Base-by-base conservation (phyloP, 2,113 vertebrate species). In the Pithys albifrons region DNA sequence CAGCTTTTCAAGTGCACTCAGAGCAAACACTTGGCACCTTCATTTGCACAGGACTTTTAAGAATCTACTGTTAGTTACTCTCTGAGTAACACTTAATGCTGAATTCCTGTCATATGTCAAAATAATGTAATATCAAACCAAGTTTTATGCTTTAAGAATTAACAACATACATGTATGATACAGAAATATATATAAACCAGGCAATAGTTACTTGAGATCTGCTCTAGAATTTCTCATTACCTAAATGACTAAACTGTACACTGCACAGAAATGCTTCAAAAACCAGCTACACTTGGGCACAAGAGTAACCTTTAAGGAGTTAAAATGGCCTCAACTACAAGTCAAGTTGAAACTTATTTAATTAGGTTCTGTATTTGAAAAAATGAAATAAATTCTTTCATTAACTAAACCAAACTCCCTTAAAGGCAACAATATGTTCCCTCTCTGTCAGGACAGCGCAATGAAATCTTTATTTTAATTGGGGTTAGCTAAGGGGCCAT, bases 341-440 rank as follows among this genome's bases (percentile, higher is more conserved):
- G 96, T 97, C 95, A 98, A 97, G 97, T 94, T 97, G 96, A 97
- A 97, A 98, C 96, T 98, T 97, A 97, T 97, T 98, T 98, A 98
- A 98, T 98, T 98, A 98, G 97, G 96, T 97, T 97, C 96, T 96
- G 92, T 97, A 97, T 97, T 97, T 91, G 86, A 94, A 66, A 64
- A 89, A 94, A 97, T 88, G 89, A 98, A 98, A 97, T 97, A 98
- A 97, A 98, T 96, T 98, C 93, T 98, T 98, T 98, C 98, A 98
- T 98, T 98, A 98, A 98, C 97, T 96, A 97, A 98, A 98, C 96
- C 96, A 97, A 98, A 98, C 97, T 98, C 98, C 97, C 98, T 98
- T 98, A 97, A 98, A 98, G 98, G 98, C 98, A 98, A 98, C 98
- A 98, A 98, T 98, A 98, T 98, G 98, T 97, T 98, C 97, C 97